Evolutionary conservation across 2,888 invertebrate species (phyloP).

Genomic region (Elysia crispata): DNA sequence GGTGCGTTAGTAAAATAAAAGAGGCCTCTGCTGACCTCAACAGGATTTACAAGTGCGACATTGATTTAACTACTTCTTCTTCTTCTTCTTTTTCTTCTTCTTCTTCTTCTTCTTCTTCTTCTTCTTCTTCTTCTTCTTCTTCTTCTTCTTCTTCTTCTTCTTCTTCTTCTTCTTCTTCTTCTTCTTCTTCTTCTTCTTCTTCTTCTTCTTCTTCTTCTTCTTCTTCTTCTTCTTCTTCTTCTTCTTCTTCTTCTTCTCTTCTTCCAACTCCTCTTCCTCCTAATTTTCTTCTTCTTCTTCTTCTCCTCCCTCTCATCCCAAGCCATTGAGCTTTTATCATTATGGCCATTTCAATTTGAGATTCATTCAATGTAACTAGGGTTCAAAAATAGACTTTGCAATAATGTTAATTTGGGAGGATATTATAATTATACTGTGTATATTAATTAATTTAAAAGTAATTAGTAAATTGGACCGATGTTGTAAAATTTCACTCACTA

Average conservation of each 20-base stretch:
- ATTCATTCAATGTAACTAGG: too few species aligned
- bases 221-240: not conserved
- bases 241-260: slow-evolving; percentile 1
- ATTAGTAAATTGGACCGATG: too few species aligned
- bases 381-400: too few species aligned
- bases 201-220: not conserved
- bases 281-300: slow-evolving; percentile 12
- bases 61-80: not conserved
- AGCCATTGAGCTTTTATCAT: not conserved
- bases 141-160: slow-evolving; percentile 9
- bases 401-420: too few species aligned
- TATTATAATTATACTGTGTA: too few species aligned
- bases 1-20: too few species aligned
- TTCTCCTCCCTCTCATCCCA: not conserved
- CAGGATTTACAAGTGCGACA: too few species aligned
- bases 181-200: not conserved
- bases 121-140: not conserved
- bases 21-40: too few species aligned
- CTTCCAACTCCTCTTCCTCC: not conserved
- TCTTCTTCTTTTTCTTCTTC: not conserved
- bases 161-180: slow-evolving; percentile 22
- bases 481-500: too few species aligned
- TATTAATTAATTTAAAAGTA: too few species aligned
- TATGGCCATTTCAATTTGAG: not conserved
- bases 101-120: not conserved